Evolutionary conservation across 2,797 vertebrate genomes (phyloP).

Genomic region (Ciconia nigra): DNA sequence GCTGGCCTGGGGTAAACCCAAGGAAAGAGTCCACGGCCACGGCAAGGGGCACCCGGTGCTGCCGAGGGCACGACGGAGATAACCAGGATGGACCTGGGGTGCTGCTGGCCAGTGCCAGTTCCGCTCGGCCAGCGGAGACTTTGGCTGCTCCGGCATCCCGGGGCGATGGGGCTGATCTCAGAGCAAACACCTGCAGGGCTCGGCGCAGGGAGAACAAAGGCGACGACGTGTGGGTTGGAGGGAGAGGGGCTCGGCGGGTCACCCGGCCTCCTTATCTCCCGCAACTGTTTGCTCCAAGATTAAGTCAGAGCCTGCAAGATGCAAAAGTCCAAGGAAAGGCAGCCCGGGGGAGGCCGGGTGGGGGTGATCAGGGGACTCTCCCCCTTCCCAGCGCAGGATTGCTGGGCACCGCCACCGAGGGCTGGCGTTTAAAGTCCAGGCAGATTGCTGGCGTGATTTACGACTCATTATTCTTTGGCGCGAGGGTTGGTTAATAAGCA

Average conservation of each 20-base stretch:
- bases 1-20: background rate
- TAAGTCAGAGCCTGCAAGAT: constrained; percentile 4
- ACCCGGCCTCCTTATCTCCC: constrained; percentile 2
- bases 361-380: background rate
- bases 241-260: background rate
- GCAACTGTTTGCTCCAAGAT: constrained; percentile 43
- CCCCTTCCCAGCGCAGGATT: background rate
- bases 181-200: constrained; percentile 13
- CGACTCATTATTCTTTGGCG: background rate
- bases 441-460: background rate
- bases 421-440: constrained; percentile 16
- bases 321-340: constrained; percentile 27
- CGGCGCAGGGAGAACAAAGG: background rate
- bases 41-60: background rate
- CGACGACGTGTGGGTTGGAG: background rate
- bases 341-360: accelerated
- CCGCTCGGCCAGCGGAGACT: accelerated
- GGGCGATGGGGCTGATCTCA: background rate
- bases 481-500: constrained; percentile 56
- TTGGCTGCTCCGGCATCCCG: background rate
- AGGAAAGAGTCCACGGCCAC: accelerated
- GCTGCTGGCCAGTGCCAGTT: background rate
- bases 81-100: background rate
- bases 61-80: accelerated
- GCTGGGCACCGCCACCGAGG: background rate